phyloP scores from a whole-genome alignment of 92 coral and sea anemone species.

The Paramuricea clavata region DNA sequence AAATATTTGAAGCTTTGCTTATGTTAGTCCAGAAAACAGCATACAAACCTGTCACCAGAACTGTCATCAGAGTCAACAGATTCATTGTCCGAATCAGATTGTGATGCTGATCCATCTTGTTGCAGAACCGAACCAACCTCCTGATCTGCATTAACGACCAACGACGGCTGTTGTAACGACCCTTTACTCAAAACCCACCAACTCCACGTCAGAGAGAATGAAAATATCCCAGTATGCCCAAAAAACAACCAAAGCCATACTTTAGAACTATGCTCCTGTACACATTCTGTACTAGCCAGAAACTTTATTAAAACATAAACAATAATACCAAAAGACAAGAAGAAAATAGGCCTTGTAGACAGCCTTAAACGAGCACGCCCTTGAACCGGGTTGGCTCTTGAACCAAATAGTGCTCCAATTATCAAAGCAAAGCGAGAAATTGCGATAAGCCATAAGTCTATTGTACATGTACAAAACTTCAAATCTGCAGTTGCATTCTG shows the following conservation, averaged over 20 bases:
- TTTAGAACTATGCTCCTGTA: conserved; percentile 50
- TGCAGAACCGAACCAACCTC: conserved; percentile 85
- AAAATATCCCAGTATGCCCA: conserved; percentile 71
- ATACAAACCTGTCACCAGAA: conserved; percentile 25
- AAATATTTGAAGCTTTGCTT: too few relatives aligned
- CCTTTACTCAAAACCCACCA: conserved; percentile 77
- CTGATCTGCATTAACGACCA: conserved; percentile 66
- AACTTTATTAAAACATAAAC: conserved; percentile 79
- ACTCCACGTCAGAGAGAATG: conserved; percentile 61
- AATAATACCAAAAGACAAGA: conserved; percentile 58
- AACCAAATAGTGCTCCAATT: conserved; percentile 78
- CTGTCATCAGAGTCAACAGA: neutral
- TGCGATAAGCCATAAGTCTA: conserved; percentile 86
- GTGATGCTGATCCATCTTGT: conserved; percentile 62
- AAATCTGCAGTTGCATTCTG: conserved; percentile 34
- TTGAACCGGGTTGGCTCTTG: conserved; percentile 56
- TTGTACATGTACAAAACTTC: conserved; percentile 78
- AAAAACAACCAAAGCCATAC: conserved; percentile 81
- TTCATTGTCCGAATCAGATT: conserved; percentile 53
- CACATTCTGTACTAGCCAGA: conserved; percentile 88
- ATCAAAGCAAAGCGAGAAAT: conserved; percentile 68
- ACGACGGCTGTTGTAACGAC: conserved; percentile 14
- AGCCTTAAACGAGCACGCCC: conserved; percentile 75
- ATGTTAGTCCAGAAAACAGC: too few relatives aligned
- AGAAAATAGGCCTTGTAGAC: conserved; percentile 69